Evolutionary conservation across 1,140 invertebrate genomes (phyloP).

Genomic region (Gerris buenoi): DNA sequence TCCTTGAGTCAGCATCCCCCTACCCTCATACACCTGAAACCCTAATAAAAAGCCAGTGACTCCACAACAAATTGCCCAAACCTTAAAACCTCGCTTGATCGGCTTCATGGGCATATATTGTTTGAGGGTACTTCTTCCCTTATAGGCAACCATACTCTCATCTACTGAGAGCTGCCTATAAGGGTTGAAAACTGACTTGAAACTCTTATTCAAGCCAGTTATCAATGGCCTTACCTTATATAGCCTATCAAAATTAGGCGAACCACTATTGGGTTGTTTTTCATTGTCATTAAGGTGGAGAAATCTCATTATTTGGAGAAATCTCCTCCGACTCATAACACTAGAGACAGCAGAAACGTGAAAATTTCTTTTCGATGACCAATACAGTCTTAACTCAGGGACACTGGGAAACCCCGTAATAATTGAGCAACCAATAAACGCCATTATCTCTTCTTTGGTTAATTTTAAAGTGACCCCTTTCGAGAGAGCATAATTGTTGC

Average conservation of each 20-base stretch:
- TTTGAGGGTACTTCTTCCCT: background rate
- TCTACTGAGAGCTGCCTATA: background rate
- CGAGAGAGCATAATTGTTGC: background rate
- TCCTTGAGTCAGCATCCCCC: background rate
- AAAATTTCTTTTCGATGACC: background rate
- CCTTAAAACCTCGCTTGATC: background rate
- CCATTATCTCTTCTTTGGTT: background rate
- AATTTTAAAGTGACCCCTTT: background rate
- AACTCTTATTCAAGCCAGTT: background rate
- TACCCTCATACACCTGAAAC: background rate
- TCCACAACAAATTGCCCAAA: background rate
- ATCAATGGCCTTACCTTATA: background rate
- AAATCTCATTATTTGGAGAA: background rate
- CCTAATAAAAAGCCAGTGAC: background rate
- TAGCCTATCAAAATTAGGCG: background rate
- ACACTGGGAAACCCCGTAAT: background rate
- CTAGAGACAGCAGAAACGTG: background rate
- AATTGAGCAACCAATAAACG: background rate
- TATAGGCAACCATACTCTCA: background rate
- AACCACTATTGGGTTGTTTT: background rate
- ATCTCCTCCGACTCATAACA: background rate
- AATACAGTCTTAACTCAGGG: background rate
- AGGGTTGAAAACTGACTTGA: background rate
- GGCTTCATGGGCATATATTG: background rate
- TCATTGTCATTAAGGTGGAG: background rate